Conservation (phyloP, 2,113 vertebrate species). For the Lagenorhynchus albirostris region DNA sequence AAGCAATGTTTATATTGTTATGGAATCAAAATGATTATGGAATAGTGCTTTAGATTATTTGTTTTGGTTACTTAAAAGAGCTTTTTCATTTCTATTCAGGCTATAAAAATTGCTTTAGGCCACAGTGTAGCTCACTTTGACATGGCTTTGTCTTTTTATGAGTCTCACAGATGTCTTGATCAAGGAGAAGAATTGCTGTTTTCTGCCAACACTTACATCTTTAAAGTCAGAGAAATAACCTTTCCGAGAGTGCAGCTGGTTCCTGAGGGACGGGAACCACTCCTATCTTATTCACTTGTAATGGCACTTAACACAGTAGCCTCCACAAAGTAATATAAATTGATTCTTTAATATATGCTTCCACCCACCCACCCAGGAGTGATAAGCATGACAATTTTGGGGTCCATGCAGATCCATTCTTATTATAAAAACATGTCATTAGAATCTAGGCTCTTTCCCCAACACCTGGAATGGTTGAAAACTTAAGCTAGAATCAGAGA, state of each 20-base stretch:
- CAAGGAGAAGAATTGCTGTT: constrained; percentile 57
- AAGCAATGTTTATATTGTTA: constrained; percentile 6
- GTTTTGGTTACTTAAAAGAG: constrained; percentile 51
- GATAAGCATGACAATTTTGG: constrained; percentile 1
- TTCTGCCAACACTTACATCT: constrained; percentile 50
- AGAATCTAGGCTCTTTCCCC: not conserved
- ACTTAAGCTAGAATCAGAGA: not conserved
- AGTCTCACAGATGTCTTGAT: constrained; percentile 60
- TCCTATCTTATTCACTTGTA: not conserved
- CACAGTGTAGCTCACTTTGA: constrained; percentile 38
- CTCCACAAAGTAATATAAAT: not conserved
- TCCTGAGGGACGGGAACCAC: constrained; percentile 29
- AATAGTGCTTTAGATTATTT: constrained; percentile 13
- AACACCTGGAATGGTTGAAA: not conserved
- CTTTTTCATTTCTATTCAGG: constrained; percentile 17
- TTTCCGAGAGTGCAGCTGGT: constrained; percentile 38
- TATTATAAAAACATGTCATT: not conserved
- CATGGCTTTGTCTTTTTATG: constrained; percentile 53
- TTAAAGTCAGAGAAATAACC: constrained; percentile 50
- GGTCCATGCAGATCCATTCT: not conserved
- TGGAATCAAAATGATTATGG: constrained; percentile 6
- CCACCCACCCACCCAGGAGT: not conserved
- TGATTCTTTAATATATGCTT: not conserved
- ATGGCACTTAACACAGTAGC: constrained; percentile 21
- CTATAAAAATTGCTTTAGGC: constrained; percentile 49